Percentiles rank a stretch among this genome's conserved stretches.
Conservation (phyloP, 2,797 vertebrate species). For the Anguilla pacifica region DNA sequence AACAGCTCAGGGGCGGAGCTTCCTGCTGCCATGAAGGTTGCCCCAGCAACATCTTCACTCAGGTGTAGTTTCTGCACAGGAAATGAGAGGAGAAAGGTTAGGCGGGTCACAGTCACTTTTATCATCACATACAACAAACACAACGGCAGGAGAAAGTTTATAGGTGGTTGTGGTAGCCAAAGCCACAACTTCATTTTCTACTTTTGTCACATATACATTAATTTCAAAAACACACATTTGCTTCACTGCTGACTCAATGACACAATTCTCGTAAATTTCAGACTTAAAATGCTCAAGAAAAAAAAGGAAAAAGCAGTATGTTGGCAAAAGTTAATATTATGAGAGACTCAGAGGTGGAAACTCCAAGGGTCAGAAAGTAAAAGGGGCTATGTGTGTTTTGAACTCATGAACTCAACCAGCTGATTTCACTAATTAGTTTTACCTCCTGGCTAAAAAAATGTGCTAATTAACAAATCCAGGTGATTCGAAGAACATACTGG, state of each 20-base stretch:
- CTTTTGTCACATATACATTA: background rate
- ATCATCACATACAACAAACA: background rate
- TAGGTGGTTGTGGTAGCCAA: background rate
- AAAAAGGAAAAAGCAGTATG: background rate
- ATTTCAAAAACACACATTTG: background rate
- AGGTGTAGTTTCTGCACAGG: conserved; percentile 85
- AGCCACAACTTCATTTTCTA: background rate
- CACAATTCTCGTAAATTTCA: background rate
- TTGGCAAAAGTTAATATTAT: background rate
- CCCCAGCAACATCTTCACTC: conserved; percentile 96
- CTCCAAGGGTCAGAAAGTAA: too few species aligned
- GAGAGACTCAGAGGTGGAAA: background rate
- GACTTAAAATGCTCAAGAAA: background rate
- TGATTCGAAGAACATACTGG: too few species aligned
- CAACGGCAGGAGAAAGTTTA: background rate
- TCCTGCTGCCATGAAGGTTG: conserved; percentile 98
- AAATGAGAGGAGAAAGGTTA: background rate
- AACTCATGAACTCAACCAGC: too few species aligned
- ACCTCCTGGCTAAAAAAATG: too few species aligned
- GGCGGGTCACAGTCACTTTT: background rate
- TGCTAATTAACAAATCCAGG: too few species aligned
- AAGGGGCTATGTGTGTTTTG: too few species aligned
- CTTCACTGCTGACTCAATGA: background rate
- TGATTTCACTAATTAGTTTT: too few species aligned
- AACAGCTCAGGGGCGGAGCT: conserved; percentile 98